A percentile compares a stretch with the other conserved stretches of the same genome.
Evolutionary conservation across 2,797 vertebrate species (phyloP).

Genomic region (Podargus strigoides): DNA sequence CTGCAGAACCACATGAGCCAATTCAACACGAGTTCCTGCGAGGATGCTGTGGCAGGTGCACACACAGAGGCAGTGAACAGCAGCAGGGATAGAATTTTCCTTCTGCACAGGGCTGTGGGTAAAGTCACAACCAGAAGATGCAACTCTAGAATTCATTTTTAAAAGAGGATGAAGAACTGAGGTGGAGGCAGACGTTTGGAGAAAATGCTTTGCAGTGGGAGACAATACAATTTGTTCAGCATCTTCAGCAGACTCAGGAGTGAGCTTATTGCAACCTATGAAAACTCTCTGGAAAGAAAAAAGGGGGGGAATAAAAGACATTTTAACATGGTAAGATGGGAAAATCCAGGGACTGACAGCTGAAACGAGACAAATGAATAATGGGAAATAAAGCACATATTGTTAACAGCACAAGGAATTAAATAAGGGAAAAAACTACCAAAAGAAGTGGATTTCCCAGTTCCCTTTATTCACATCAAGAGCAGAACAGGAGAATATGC

Average conservation of each 20-base stretch:
- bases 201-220: neutral
- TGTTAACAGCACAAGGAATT: neutral
- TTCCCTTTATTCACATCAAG: neutral
- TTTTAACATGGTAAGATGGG: neutral
- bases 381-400: neutral
- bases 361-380: slow-evolving; percentile 13
- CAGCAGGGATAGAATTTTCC: neutral
- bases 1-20: neutral
- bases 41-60: neutral
- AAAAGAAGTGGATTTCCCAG: neutral
- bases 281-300: neutral
- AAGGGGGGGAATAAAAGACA: neutral
- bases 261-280: neutral
- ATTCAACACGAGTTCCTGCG: neutral
- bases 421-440: neutral
- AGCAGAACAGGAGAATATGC: neutral
- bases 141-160: neutral
- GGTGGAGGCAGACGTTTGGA: neutral
- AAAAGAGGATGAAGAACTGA: neutral
- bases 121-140: neutral
- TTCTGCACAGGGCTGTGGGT: neutral
- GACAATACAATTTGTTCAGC: neutral
- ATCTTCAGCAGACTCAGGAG: neutral
- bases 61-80: neutral
- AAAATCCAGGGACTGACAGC: neutral